Evolutionary conservation across 2,113 vertebrate species (phyloP).

Genomic region (Tichodroma muraria): DNA sequence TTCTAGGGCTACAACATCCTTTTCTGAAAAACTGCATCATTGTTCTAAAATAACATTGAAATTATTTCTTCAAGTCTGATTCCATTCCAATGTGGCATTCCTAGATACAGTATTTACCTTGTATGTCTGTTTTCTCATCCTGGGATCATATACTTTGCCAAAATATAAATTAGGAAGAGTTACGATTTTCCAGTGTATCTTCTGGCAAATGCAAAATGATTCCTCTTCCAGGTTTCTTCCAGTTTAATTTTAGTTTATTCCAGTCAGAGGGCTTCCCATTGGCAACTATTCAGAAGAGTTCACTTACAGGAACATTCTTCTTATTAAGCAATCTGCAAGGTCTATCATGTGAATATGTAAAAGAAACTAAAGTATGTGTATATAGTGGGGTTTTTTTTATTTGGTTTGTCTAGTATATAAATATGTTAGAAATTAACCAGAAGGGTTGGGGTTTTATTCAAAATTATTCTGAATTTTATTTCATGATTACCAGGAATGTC

Average conservation of each 20-base stretch:
- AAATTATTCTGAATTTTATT: background rate
- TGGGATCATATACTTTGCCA: background rate
- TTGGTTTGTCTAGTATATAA: background rate
- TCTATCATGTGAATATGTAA: background rate
- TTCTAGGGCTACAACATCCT: background rate
- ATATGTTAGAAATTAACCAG: background rate
- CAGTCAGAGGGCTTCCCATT: background rate
- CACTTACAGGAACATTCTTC: background rate
- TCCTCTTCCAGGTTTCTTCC: background rate
- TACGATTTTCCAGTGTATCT: background rate
- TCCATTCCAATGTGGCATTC: background rate
- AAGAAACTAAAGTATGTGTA: background rate
- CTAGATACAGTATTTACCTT: background rate
- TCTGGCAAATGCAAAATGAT: background rate
- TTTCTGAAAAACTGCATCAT: background rate
- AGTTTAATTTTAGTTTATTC: conserved; percentile 7
- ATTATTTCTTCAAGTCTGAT: background rate
- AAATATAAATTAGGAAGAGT: background rate
- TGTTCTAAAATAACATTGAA: background rate
- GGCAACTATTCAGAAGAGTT: background rate
- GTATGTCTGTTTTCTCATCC: background rate
- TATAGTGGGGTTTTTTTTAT: background rate
- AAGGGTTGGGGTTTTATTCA: background rate
- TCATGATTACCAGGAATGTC: background rate
- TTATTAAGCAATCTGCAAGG: background rate